Conservation (phyloP, 2,888 invertebrate species). For the Noctua janthe region DNA sequence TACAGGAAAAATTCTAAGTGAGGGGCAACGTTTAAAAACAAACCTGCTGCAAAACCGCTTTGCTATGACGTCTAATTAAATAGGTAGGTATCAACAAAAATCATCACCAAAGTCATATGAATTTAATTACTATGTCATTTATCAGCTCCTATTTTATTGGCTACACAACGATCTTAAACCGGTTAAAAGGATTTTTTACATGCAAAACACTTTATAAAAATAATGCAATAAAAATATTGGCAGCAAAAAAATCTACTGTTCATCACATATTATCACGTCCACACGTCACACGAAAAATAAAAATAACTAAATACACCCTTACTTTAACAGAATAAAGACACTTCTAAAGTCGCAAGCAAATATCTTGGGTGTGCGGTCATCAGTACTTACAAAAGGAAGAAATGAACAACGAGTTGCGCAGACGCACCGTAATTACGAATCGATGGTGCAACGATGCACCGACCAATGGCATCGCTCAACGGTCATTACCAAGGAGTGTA, state of each 20-base stretch:
- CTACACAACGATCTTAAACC: not conserved
- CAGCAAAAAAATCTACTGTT: not conserved
- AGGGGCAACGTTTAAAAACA: too few relatives aligned
- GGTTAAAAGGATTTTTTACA: not conserved
- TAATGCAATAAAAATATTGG: not conserved
- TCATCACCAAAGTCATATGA: not conserved
- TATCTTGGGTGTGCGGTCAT: not conserved
- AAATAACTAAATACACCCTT: not conserved
- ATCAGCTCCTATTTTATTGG: not conserved
- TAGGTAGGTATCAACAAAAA: too few relatives aligned
- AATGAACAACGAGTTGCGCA: slow-evolving; percentile 32
- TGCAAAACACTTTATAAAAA: not conserved
- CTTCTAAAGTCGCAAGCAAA: not conserved
- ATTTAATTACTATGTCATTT: not conserved
- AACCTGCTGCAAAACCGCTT: not conserved
- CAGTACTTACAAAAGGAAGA: slow-evolving; percentile 38
- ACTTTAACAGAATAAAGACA: not conserved
- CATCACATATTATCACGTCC: not conserved
- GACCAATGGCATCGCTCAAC: slow-evolving; percentile 6
- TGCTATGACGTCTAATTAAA: not conserved
- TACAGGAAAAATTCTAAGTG: too few relatives aligned
- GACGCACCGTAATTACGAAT: slow-evolving; percentile 45
- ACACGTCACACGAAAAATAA: not conserved
- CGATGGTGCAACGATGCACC: slow-evolving; percentile 29
- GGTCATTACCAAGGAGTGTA: slow-evolving; percentile 49